phyloP scores from a whole-genome alignment of 2,888 invertebrate species.

The Tridacna gigas region DNA sequence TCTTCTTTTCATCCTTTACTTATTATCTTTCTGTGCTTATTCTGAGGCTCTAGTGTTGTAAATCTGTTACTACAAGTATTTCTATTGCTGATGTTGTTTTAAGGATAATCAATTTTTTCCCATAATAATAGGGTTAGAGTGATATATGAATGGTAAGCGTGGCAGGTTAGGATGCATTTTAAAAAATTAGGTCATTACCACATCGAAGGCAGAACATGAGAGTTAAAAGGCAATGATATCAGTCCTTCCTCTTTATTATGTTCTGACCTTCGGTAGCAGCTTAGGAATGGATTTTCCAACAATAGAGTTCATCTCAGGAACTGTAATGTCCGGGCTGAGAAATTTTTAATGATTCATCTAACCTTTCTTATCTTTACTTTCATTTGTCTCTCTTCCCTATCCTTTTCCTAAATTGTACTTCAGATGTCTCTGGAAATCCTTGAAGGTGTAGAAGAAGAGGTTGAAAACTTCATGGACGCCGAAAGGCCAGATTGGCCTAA shows the following conservation, averaged over 20 bases:
- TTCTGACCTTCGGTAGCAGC: not conserved
- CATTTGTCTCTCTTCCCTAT: not conserved
- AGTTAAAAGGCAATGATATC: slow-evolving; percentile 14
- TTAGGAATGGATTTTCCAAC: slow-evolving; percentile 12
- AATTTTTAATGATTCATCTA: slow-evolving; percentile 1
- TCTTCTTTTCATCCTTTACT: not conserved
- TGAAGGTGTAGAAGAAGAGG: slow-evolving; percentile 1
- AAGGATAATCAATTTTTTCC: no score
- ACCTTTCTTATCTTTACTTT: not conserved
- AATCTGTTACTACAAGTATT: not conserved
- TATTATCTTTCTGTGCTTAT: not conserved
- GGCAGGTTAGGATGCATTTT: not conserved
- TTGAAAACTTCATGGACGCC: not conserved
- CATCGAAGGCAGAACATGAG: not conserved
- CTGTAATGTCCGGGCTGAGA: slow-evolving; percentile 16
- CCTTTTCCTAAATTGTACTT: not conserved
- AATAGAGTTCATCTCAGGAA: slow-evolving; percentile 10
- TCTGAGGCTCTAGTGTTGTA: not conserved
- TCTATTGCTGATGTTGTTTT: not conserved
- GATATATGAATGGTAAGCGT: not conserved
- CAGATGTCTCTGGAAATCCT: slow-evolving; percentile 17
- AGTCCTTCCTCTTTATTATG: slow-evolving; percentile 4
- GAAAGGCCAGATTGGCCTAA: slow-evolving; percentile 25
- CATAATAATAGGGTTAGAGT: not conserved
- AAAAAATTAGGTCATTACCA: slow-evolving; percentile 7